Conservation (phyloP, 1,140 invertebrate genomes). For the Argopecten irradians region DNA sequence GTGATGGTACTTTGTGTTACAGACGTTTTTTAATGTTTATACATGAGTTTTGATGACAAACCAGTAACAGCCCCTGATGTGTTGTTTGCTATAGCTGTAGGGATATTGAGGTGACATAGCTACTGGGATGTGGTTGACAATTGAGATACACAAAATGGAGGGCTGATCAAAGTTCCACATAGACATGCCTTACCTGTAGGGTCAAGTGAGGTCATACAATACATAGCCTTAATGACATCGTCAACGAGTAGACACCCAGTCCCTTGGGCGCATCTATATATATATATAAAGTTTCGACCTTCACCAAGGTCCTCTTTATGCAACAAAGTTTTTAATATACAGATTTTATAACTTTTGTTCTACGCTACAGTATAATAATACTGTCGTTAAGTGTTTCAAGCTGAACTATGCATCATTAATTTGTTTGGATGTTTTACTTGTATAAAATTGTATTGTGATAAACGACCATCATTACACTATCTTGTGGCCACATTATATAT, state of each 20-base stretch:
- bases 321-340: neutral
- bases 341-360: too few species aligned
- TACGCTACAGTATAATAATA: too few species aligned
- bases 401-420: too few species aligned
- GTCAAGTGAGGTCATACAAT: neutral
- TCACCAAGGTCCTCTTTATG: neutral
- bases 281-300: neutral
- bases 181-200: neutral
- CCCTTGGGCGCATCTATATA: constrained; percentile 10
- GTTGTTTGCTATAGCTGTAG: neutral
- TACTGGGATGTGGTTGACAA: neutral
- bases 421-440: too few species aligned
- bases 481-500: too few species aligned
- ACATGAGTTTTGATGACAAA: too few species aligned
- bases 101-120: neutral
- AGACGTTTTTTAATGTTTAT: too few species aligned
- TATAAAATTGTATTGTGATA: too few species aligned
- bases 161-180: neutral
- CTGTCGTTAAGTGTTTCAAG: too few species aligned
- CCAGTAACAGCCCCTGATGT: neutral
- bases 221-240: neutral
- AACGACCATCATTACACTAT: too few species aligned
- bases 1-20: too few species aligned
- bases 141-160: neutral
- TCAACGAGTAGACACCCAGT: neutral